Evolutionary conservation across 2,113 vertebrate species (phyloP).

Genomic region (Platichthys stellatus): DNA sequence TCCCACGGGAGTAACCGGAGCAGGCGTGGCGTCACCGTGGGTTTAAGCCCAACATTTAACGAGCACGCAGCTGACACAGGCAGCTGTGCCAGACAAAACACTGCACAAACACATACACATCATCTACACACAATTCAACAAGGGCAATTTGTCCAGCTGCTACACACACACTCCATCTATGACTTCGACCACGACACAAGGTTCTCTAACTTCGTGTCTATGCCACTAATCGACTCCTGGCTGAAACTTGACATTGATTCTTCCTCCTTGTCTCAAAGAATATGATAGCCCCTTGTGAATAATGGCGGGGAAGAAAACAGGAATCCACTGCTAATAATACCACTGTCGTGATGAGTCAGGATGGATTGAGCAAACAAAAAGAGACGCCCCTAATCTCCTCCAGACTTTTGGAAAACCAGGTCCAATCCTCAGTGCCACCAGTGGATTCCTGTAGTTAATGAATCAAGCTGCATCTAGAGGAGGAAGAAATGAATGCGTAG

Average conservation of each 20-base stretch:
- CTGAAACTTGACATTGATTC: slow-evolving; percentile 62
- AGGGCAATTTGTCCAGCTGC: slow-evolving; percentile 35
- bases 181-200: slow-evolving; percentile 21
- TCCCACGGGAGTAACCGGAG: slow-evolving; percentile 80
- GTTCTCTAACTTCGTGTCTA: slow-evolving; percentile 25
- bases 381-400: slow-evolving; percentile 53
- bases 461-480: slow-evolving; percentile 13
- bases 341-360: slow-evolving; percentile 71
- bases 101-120: slow-evolving; percentile 33
- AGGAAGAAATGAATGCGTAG: background rate
- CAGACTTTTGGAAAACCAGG: slow-evolving; percentile 38
- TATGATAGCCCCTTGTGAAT: slow-evolving; percentile 53
- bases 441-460: slow-evolving; percentile 50
- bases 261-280: slow-evolving; percentile 52
- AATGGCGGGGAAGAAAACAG: slow-evolving; percentile 45
- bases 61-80: slow-evolving; percentile 76
- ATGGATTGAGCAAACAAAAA: slow-evolving; percentile 70
- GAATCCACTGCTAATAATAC: slow-evolving; percentile 78
- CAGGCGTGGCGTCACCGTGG: slow-evolving; percentile 69
- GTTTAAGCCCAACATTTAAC: slow-evolving; percentile 79
- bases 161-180: background rate
- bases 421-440: slow-evolving; percentile 26
- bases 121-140: slow-evolving; percentile 17
- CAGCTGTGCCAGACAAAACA: slow-evolving; percentile 76
- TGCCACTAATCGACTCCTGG: slow-evolving; percentile 20